Evolutionary conservation across 2,113 vertebrate genomes (phyloP), one percentile per base, ranked within the genome.

Genomic region (Pelodiscus sinensis): DNA sequence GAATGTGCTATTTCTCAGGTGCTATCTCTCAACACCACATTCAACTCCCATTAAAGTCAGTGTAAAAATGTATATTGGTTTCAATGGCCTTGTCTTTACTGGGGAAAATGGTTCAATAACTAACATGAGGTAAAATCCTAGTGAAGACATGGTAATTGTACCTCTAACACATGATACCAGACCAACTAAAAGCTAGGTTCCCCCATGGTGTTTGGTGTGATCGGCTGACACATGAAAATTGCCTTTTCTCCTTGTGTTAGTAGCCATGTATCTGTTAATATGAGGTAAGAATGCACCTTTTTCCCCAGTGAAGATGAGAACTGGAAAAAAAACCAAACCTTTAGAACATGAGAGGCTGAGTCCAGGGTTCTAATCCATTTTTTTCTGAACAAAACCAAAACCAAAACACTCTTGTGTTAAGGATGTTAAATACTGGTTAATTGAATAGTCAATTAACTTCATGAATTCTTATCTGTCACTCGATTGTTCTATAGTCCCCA

Each of bases 101-200:
- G 0, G 0, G 65, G 86, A 89, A 93, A 91, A 18, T 3, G 12
- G 0, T 0, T 0, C 52, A 55, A 57, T 68, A 10, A 88, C 1
- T 10, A 89, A 16, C 44, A 84, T 6, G 60, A 93, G 92, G 79
- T 73, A 16, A 31, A 89, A 71, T 6, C 21, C 35, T 82, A 84
- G 29, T 1, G 3, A 87, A 94, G 31, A n/a, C 11, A 89, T 31
- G 13, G 57, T 31, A 82, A 44, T 12, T 4, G 12, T 60, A 89
- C 9, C 3, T 81, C 52, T 89, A 24, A 9, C 3, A 18, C 25
- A 2, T 85, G 92, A 82, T 0, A 2, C 58, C 71, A 75, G 35
- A 35, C 38, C 35, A 75, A 44, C 19, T 75, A 75, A 75, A 89
- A 6, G 31, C 22, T 92, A 68, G 81, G 24, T 21, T 88, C 16